Conservation (phyloP, 2,113 vertebrate species). For the Grantiella picta region DNA sequence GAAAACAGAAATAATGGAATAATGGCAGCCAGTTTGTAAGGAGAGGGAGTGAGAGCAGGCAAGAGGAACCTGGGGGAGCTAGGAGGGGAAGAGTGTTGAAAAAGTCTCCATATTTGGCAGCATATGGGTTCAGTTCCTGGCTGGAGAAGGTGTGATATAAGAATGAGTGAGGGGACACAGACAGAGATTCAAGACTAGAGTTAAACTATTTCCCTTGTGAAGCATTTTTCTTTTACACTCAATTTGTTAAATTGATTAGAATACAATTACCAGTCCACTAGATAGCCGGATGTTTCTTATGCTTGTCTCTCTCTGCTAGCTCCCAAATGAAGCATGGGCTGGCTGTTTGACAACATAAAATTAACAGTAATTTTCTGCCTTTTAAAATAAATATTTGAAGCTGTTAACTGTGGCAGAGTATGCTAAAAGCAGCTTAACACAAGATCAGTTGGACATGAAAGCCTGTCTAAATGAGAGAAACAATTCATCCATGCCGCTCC, state of each 20-base stretch:
- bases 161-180: neutral
- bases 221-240: conserved; percentile 4
- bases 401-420: neutral
- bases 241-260: conserved; percentile 49
- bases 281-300: conserved; percentile 25
- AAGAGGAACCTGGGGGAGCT: neutral
- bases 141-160: neutral
- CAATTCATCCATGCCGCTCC: neutral
- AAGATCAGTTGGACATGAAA: neutral
- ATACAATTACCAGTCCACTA: conserved; percentile 45
- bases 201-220: conserved; percentile 33
- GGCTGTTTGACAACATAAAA: conserved; percentile 31
- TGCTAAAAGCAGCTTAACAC: conserved; percentile 8
- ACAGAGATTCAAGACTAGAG: neutral
- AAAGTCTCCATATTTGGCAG: neutral
- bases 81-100: neutral
- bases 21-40: neutral
- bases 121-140: neutral
- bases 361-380: conserved; percentile 45
- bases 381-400: conserved; percentile 56
- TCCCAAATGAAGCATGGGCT: conserved; percentile 19
- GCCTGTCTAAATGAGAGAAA: neutral
- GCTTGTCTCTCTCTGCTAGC: conserved; percentile 23
- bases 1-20: neutral
- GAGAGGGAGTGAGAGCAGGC: neutral